A percentile compares a stretch with the other conserved stretches of the same genome.
Conservation (phyloP, 1,140 invertebrate species). For the Sesamia nonagrioides region DNA sequence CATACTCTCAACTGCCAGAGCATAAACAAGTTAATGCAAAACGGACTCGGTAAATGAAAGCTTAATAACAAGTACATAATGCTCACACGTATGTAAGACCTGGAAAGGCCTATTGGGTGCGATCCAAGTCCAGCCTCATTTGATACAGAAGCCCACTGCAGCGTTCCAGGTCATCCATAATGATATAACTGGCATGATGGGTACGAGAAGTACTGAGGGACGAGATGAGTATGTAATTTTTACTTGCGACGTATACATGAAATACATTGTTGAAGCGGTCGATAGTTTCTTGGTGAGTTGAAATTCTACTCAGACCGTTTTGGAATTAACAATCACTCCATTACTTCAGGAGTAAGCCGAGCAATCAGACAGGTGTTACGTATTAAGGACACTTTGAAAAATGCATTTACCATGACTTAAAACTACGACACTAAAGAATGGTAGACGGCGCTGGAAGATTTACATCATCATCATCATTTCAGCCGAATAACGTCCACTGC, state of each 20-base stretch:
- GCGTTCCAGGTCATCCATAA: slow-evolving; percentile 63
- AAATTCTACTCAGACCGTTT: slow-evolving; percentile 46
- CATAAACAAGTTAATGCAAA: too few species aligned
- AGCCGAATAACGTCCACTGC: too few species aligned
- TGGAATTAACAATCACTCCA: too few species aligned
- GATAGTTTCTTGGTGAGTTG: too few species aligned
- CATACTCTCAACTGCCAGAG: too few species aligned
- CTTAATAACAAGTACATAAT: too few species aligned
- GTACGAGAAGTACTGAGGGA: slow-evolving; percentile 48
- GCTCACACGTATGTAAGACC: slow-evolving; percentile 58
- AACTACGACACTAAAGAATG: too few species aligned
- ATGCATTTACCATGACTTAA: too few species aligned
- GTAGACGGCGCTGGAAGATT: too few species aligned
- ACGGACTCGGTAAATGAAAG: too few species aligned
- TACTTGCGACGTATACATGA: slow-evolving; percentile 72
- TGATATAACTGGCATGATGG: slow-evolving; percentile 67
- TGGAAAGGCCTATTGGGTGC: slow-evolving; percentile 58
- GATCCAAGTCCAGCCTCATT: slow-evolving; percentile 59
- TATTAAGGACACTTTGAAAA: slow-evolving; percentile 61
- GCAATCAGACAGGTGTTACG: slow-evolving; percentile 60
- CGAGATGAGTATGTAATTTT: slow-evolving; percentile 64
- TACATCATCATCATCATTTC: too few species aligned
- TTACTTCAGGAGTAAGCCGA: too few species aligned
- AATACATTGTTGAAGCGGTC: slow-evolving; percentile 63
- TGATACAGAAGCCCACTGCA: slow-evolving; percentile 66